phyloP scores from a whole-genome alignment of 2,797 vertebrate genomes.

The Falco naumanni region DNA sequence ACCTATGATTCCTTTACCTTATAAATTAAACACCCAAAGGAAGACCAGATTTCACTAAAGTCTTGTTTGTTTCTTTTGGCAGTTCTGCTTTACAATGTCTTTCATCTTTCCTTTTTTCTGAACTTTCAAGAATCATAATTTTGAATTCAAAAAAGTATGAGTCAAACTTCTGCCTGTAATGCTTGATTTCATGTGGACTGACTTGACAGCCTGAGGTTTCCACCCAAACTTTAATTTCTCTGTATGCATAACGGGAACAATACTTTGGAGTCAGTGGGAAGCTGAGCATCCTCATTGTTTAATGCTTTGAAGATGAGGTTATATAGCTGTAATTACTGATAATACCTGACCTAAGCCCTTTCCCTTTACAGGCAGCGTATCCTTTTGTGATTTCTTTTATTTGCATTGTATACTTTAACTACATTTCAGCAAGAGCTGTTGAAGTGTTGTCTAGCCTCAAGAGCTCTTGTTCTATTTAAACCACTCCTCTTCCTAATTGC shows the following conservation, averaged over 20 bases:
- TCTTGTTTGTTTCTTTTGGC: background rate
- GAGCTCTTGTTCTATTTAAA: background rate
- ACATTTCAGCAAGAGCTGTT: background rate
- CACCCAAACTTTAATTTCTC: background rate
- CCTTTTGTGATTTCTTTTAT: background rate
- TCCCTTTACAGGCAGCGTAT: background rate
- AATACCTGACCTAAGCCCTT: background rate
- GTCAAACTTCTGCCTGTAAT: background rate
- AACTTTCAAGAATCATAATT: background rate
- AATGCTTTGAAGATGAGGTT: background rate
- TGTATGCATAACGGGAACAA: accelerated
- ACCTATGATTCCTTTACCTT: background rate
- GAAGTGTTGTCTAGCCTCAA: background rate
- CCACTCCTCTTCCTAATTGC: background rate
- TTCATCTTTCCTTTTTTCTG: background rate
- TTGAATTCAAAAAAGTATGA: background rate
- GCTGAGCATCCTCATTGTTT: background rate
- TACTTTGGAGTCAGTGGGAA: background rate
- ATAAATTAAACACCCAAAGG: background rate
- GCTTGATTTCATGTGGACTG: background rate
- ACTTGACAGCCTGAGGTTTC: background rate
- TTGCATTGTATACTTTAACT: background rate
- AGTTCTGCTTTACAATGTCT: background rate
- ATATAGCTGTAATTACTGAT: background rate
- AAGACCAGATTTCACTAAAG: background rate